phyloP scores from a whole-genome alignment of 2,888 invertebrate species.

The Brachycybe producta region DNA sequence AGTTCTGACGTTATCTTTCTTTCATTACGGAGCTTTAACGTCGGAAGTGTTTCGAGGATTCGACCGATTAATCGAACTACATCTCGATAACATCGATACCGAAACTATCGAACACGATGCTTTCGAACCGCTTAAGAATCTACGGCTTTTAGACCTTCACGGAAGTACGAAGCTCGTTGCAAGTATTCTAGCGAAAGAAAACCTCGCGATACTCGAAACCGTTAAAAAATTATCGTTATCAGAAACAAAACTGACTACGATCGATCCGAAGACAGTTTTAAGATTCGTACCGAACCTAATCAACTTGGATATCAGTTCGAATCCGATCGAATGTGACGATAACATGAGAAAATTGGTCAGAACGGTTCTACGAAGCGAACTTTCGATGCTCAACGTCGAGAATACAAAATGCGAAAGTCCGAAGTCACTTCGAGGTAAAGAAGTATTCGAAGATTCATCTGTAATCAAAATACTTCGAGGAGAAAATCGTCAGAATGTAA shows the following conservation, averaged over 20 bases:
- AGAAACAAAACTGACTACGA: not conserved
- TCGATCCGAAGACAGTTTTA: not conserved
- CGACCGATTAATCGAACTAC: not conserved
- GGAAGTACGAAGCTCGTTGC: not conserved
- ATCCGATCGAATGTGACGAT: constrained; percentile 1
- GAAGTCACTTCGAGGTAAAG: too few species aligned
- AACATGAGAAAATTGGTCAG: not conserved
- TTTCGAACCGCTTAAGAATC: not conserved
- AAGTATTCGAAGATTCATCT: too few species aligned
- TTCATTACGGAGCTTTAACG: not conserved
- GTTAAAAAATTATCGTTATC: not conserved
- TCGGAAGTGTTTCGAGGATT: not conserved
- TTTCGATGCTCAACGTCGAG: too few species aligned
- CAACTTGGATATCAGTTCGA: not conserved
- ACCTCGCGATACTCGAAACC: too few species aligned
- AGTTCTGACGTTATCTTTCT: not conserved
- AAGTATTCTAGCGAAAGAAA: not conserved
- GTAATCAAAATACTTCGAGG: too few species aligned
- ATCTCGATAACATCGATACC: constrained; percentile 3
- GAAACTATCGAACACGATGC: not conserved
- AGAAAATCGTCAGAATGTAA: too few species aligned
- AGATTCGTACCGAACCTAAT: constrained; percentile 2
- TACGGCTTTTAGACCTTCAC: not conserved
- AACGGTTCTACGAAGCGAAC: too few species aligned
- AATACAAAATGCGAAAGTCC: too few species aligned